Percentiles rank a stretch among this genome's conserved stretches.
phyloP scores from a whole-genome alignment of 2,888 invertebrate species.

The Drosophila formosana region DNA sequence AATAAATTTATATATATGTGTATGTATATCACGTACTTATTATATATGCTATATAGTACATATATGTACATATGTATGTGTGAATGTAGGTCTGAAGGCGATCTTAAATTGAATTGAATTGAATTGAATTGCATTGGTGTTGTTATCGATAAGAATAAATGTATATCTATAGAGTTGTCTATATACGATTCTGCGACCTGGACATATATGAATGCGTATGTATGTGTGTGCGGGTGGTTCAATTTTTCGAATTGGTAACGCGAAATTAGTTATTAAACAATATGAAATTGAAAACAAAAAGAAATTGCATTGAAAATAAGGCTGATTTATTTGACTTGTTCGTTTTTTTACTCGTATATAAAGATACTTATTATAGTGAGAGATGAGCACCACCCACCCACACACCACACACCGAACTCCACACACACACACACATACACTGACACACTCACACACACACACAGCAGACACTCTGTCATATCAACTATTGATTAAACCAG shows the following conservation, averaged over 20 bases:
- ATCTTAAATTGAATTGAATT: slow-evolving; percentile 32
- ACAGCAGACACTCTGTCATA: slow-evolving; percentile 52
- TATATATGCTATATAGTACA: slow-evolving; percentile 29
- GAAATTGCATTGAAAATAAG: slow-evolving; percentile 76
- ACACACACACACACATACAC: slow-evolving; percentile 22
- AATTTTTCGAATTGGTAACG: slow-evolving; percentile 61
- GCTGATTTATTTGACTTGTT: slow-evolving; percentile 80
- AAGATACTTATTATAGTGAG: slow-evolving; percentile 41
- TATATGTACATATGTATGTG: slow-evolving; percentile 40
- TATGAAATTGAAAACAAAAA: slow-evolving; percentile 28
- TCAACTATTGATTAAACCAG: slow-evolving; percentile 58
- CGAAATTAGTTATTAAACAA: slow-evolving; percentile 64
- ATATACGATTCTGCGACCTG: slow-evolving; percentile 32
- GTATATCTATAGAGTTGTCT: slow-evolving; percentile 23
- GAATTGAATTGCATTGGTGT: slow-evolving; percentile 48
- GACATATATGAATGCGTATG: slow-evolving; percentile 16
- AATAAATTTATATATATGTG: slow-evolving; percentile 26
- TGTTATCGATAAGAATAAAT: slow-evolving; percentile 48
- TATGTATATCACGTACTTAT: slow-evolving; percentile 26
- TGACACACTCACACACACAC: slow-evolving; percentile 24
- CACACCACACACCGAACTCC: slow-evolving; percentile 14
- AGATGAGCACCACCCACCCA: slow-evolving; percentile 15
- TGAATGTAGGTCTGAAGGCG: slow-evolving; percentile 15
- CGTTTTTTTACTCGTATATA: slow-evolving; percentile 64
- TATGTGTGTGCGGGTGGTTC: slow-evolving; percentile 49